phyloP scores from a whole-genome alignment of 2,888 invertebrate species.

The Drosophila birchii region DNA sequence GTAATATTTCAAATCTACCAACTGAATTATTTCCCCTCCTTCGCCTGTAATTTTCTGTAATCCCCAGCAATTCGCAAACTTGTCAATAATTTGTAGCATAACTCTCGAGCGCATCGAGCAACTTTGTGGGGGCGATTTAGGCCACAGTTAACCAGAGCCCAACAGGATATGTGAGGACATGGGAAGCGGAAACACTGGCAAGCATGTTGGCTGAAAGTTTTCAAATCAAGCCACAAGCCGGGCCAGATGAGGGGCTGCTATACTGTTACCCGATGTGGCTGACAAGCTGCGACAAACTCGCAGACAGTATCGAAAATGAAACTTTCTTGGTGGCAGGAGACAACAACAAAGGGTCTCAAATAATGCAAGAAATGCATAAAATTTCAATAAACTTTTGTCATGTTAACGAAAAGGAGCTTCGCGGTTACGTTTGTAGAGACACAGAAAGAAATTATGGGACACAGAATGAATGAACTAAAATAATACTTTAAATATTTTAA shows the following conservation, averaged over 20 bases:
- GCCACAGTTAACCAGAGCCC: conserved; percentile 2
- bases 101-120: conserved; percentile 1
- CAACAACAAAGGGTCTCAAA: conserved; percentile 28
- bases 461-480: background rate
- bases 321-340: conserved; percentile 29
- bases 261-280: conserved; percentile 6
- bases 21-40: background rate
- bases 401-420: conserved; percentile 11
- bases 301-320: conserved; percentile 35
- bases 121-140: conserved; percentile 6
- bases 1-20: background rate
- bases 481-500: too few species aligned
- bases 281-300: conserved; percentile 35
- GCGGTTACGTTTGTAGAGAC: conserved; percentile 4
- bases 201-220: conserved; percentile 27
- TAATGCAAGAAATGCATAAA: conserved; percentile 70
- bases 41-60: background rate
- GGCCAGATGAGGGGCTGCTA: conserved; percentile 10
- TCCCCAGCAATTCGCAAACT: conserved; percentile 1
- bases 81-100: conserved; percentile 9
- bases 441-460: background rate
- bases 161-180: background rate
- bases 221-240: conserved; percentile 32
- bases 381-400: conserved; percentile 65
- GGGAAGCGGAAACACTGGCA: conserved; percentile 6